Evolutionary conservation across 2,797 vertebrate species (phyloP).

Genomic region (Aplochiton taeniatus): DNA sequence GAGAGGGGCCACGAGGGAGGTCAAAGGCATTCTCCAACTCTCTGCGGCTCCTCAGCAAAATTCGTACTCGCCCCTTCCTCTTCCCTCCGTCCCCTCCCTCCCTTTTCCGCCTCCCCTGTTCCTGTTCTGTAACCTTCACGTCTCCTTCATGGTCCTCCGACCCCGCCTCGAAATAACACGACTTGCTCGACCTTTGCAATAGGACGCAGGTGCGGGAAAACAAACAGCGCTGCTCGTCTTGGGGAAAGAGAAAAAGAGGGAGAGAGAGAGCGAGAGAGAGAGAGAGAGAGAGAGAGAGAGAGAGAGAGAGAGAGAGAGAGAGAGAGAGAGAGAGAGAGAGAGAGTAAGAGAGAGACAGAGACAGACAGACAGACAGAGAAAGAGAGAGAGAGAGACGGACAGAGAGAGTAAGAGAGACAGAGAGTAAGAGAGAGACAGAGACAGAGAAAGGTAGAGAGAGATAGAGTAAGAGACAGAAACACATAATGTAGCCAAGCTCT

Average conservation of each 20-base stretch:
- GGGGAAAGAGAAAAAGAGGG: not conserved
- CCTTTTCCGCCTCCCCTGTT: not conserved
- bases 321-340: not conserved
- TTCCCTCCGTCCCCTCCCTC: not conserved
- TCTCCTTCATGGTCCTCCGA: conserved; percentile 51
- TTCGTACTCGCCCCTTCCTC: not conserved
- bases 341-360: not conserved
- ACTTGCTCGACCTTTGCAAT: conserved; percentile 27
- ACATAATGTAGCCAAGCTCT: not conserved
- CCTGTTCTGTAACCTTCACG: conserved; percentile 44
- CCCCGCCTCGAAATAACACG: conserved; percentile 28
- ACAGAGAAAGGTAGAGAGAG: not conserved
- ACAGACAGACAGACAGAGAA: too few relatives aligned
- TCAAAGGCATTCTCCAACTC: conserved; percentile 31
- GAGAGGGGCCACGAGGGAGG: conserved; percentile 30
- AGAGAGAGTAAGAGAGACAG: not conserved
- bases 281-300: not conserved
- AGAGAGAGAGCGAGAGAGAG: not conserved
- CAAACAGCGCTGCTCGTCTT: not conserved
- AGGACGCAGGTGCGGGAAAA: conserved; percentile 35
- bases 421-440: too few relatives aligned
- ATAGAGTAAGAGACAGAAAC: conserved; percentile 2
- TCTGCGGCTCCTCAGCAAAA: conserved; percentile 10
- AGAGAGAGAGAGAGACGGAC: not conserved
- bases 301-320: not conserved